Evolutionary conservation across 2,113 vertebrate species (phyloP), one percentile per base, ranked within the genome.

Genomic region (Desmodus rotundus): DNA sequence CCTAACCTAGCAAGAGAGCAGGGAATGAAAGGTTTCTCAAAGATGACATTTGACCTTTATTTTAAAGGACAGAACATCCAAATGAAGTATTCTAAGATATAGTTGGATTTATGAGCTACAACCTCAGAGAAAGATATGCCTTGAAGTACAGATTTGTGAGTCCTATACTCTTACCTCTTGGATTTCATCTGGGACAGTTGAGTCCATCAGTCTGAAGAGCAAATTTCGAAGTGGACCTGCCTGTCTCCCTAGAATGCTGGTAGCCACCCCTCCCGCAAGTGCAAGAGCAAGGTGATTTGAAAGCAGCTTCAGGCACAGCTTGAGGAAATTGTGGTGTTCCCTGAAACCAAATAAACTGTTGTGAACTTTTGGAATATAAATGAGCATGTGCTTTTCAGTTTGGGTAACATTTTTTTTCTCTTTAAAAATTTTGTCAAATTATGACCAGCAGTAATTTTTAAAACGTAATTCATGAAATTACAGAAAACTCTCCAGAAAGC

Each of bases 271-370:
- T 93, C 99, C 99, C 0, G 99, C 99, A 95, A 99, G 97, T 0
- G 99, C 99, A 96, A 99, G 98, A 77, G 99, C 99, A 97, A 99
- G 99, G 70, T 99, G 99, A 98, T 99, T 99, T 97, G 99, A 99
- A 95, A 99, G 98, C 41, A 99, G 98, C 91, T 99, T 99, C 97
- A 99, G 99, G 97, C 99, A 99, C 72, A 99, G 97, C 87, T 99
- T 99, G 52, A 99, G 98, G 97, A 99, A 99, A 98, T 97, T 99
- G 96, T 99, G 99, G 97, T 99, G 99, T 91, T 99, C 99, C 97
- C 99, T 99, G 98, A 45, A 97, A 97, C 76, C 95, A 96, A 95
- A 96, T 74, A 95, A 31, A 43, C 0, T 1, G 4, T 38, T 83
- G 0, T 96, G 63, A 93, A 67, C 15, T 11, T 92, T 19, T 93